phyloP scores from a whole-genome alignment of 2,888 invertebrate genomes.

The Chloroclysta siterata region DNA sequence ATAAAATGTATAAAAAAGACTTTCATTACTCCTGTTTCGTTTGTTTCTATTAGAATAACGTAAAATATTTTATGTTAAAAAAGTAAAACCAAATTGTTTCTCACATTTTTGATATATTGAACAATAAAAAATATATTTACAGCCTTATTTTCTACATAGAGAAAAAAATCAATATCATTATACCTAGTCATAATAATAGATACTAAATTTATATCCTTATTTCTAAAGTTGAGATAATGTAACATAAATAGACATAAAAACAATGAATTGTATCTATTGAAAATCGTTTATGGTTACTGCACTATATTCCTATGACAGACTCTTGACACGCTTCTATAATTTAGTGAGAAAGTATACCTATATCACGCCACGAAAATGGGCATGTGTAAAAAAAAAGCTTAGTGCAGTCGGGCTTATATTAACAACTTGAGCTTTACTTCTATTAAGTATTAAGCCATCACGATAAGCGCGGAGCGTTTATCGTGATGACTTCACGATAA shows the following conservation, averaged over 20 bases:
- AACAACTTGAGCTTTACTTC: too few species aligned
- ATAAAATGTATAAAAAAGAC: slow-evolving; percentile 32
- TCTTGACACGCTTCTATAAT: too few species aligned
- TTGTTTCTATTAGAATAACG: not conserved
- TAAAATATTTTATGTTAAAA: not conserved
- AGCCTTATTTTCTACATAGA: slow-evolving; percentile 52
- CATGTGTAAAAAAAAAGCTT: too few species aligned
- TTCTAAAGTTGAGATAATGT: slow-evolving; percentile 26
- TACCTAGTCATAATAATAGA: slow-evolving; percentile 16
- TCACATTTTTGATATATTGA: slow-evolving; percentile 59
- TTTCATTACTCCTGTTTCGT: slow-evolving; percentile 3
- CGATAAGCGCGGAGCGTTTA: too few species aligned
- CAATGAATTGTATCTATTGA: not conserved
- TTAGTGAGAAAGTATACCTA: too few species aligned
- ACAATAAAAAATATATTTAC: slow-evolving; percentile 76
- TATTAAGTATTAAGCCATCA: too few species aligned
- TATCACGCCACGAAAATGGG: too few species aligned
- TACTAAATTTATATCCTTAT: slow-evolving; percentile 21
- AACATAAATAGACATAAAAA: slow-evolving; percentile 5
- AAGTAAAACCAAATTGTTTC: slow-evolving; percentile 25
- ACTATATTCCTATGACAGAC: not conserved
- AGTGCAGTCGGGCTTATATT: too few species aligned
- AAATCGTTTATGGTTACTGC: not conserved
- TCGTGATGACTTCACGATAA: too few species aligned
- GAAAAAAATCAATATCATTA: slow-evolving; percentile 45